These are phyloP conservation scores for Galemys pyrenaicus DNA, from an alignment of 2,113 vertebrate species.

Conservation along the genomic window DNA sequence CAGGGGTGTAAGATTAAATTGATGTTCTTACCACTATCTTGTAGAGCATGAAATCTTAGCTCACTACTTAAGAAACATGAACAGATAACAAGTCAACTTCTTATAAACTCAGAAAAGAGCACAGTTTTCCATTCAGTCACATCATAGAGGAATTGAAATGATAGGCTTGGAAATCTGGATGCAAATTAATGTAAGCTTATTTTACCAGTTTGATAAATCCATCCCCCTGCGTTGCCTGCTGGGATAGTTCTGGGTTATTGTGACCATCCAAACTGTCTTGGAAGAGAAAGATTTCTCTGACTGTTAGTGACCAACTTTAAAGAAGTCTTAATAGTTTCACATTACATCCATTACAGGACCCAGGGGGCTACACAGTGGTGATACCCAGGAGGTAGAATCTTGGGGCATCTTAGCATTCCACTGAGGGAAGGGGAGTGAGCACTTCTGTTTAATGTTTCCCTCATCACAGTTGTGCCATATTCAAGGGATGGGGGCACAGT, in stretches of 20 bases:
- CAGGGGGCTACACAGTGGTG: accelerated
- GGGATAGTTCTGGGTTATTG: neutral
- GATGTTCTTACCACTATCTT: neutral
- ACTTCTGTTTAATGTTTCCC: accelerated
- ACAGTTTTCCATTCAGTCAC: neutral
- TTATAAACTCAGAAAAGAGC: slow-evolving; percentile 27
- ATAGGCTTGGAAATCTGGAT: neutral
- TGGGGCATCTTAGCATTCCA: no score
- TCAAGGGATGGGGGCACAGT: neutral
- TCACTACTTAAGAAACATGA: neutral
- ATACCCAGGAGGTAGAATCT: no score
- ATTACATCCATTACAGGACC: neutral
- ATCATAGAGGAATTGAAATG: neutral
- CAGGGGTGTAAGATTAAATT: slow-evolving; percentile 40
- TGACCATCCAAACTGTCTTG: neutral
- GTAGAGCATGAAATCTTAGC: neutral
- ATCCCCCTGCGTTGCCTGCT: neutral
- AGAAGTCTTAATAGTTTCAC: no score
- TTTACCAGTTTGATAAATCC: neutral
- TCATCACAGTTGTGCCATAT: neutral
- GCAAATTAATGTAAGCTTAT: neutral
- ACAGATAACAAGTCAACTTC: slow-evolving; percentile 38
- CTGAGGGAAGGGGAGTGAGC: accelerated
- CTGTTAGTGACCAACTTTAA: no score
- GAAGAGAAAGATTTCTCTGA: no score